These are phyloP conservation scores for Diadema setosum DNA, from an alignment of 35 echinoderm and acorn worm genomes.

Conservation along the genomic window DNA sequence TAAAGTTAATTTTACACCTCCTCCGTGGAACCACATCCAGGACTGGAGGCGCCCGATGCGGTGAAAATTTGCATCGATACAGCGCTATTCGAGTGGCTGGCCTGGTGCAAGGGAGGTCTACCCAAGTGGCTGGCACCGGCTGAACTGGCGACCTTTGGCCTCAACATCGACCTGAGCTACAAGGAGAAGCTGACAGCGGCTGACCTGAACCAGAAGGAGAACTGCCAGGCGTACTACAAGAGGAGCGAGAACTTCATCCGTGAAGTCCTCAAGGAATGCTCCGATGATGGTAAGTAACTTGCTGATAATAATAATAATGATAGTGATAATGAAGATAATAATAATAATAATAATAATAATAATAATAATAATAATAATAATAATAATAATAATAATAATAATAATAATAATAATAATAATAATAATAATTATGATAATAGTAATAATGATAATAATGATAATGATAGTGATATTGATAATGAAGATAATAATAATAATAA, in stretches of 20 bases:
- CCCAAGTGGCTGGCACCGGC: conserved; percentile 88
- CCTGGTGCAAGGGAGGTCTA: conserved; percentile 74
- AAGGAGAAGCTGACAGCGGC: conserved; percentile 54
- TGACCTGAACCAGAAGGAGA: conserved; percentile 79
- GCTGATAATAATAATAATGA: too few species aligned
- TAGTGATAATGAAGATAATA: too few species aligned
- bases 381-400: background rate
- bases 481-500: too few species aligned
- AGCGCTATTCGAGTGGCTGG: conserved; percentile 93
- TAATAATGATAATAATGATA: too few species aligned
- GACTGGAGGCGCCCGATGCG: conserved; percentile 44
- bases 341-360: background rate
- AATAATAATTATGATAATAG: too few species aligned
- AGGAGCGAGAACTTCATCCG: conserved; percentile 63
- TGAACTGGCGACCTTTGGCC: conserved; percentile 63
- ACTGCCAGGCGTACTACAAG: conserved; percentile 87
- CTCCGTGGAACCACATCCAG: conserved; percentile 48
- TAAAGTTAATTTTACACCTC: too few species aligned
- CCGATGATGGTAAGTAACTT: conserved; percentile 72
- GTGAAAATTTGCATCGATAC: conserved; percentile 81
- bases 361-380: background rate
- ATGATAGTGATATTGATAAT: too few species aligned
- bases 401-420: too few species aligned
- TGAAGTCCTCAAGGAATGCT: conserved; percentile 73
- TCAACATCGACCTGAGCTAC: conserved; percentile 69